Base-by-base conservation (phyloP, 2,888 invertebrate species). In the Nemotelus pantherinus region DNA sequence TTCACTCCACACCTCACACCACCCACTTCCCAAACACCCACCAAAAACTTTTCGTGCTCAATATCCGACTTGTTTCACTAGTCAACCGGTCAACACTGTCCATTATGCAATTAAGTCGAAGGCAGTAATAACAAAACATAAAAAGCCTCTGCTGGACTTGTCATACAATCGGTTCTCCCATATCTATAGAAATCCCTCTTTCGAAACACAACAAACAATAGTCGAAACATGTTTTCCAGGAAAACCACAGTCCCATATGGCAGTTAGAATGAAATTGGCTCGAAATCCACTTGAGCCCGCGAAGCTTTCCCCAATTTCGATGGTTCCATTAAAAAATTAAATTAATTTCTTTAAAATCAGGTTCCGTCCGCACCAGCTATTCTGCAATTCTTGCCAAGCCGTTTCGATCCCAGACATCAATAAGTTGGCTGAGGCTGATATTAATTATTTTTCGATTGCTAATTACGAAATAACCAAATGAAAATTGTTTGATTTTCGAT, bases 301-400 rank as follows among this genome's bases (percentile, higher is more conserved):
- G 70, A 71, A 53, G 43, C 41, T 57, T 71, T 65, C 25, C 55
- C n/a, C 10, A 10, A 45, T 25, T 68, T 57, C 57, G 53, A n/a
- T n/a, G 70, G 44, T 71, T 44, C 44, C 70, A 71, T 71, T 71
- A 41, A 71, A 57, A 68, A 71, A 55, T 55, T 44, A 53, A 71
- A 71, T 55, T 71, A 71, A 71, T 71, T 71, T 53, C 55, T 45
- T 71, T 71, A 55, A 55, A 71, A 71, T n/a, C n/a, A 39, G n/a
- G 41, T 10, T 71, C 55, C 43, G 25, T 55, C 5, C 9, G 5
- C 53, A 39, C 57, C 53, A 10, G 25, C 4, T 2, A 45, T 10
- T 45, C 10, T 7, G 9, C 3, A 65, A 65, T 45, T 6, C 25
- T 25, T 10, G 57, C 10, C 57, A 43, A 55, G 44, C 4, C 53